A percentile compares a stretch with the other conserved stretches of the same genome.
Conservation (phyloP, 2,888 invertebrate genomes). For the Lasioglossum figueresi region DNA sequence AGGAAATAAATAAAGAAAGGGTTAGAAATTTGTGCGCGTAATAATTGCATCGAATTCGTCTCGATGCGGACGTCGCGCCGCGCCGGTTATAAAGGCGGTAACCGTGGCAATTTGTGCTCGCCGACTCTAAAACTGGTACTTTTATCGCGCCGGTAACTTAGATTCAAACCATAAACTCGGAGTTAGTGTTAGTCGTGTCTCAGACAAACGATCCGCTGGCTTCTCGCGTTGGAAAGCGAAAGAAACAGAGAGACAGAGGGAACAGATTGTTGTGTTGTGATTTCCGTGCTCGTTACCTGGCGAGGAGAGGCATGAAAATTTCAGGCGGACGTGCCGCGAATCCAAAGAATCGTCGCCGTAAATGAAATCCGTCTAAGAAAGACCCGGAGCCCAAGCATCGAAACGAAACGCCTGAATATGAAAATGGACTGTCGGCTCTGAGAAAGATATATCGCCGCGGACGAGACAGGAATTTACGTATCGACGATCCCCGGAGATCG, state of each 20-base stretch:
- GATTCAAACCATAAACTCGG: background rate
- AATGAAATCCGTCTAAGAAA: background rate
- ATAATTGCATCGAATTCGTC: background rate
- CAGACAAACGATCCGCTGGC: background rate
- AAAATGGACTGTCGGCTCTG: background rate
- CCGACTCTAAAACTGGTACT: conserved; percentile 8
- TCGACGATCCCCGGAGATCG: background rate
- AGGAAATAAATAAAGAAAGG: too few relatives aligned
- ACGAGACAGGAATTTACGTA: background rate
- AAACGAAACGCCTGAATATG: background rate
- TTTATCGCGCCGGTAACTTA: conserved; percentile 16
- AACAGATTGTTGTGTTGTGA: conserved; percentile 20
- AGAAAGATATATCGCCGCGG: background rate
- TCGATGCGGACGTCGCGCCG: background rate
- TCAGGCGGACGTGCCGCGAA: conserved; percentile 24
- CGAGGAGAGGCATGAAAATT: conserved; percentile 21
- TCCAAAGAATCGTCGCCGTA: conserved; percentile 12
- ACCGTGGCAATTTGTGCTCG: background rate
- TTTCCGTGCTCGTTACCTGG: conserved; percentile 14
- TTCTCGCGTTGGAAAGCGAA: background rate
- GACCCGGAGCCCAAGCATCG: background rate
- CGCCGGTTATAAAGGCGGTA: background rate
- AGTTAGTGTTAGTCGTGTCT: conserved; percentile 12
- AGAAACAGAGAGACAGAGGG: background rate
- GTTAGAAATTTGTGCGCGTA: background rate